Conservation (phyloP, 2,888 invertebrate species). For the Spialia ferax region DNA sequence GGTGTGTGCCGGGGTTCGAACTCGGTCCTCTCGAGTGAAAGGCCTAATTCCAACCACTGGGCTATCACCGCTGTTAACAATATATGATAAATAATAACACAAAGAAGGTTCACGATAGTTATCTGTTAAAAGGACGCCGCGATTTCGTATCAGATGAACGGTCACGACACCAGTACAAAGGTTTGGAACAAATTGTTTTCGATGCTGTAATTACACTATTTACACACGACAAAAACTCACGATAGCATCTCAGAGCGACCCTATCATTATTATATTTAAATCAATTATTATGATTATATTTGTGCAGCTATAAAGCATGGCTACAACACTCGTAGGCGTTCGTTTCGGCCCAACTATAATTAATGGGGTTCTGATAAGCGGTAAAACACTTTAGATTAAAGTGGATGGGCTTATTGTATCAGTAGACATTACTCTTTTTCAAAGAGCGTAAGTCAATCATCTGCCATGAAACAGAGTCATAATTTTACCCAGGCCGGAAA, state of each 20-base stretch:
- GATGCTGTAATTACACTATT: constrained; percentile 62
- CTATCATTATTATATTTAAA: constrained; percentile 80
- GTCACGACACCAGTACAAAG: constrained; percentile 38
- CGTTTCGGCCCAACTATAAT: constrained; percentile 68
- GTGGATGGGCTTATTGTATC: constrained; percentile 68
- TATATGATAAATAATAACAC: constrained; percentile 28
- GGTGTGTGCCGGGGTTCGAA: no score
- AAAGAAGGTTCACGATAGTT: constrained; percentile 40
- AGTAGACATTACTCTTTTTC: constrained; percentile 58
- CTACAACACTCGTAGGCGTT: constrained; percentile 69
- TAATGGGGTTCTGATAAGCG: constrained; percentile 76
- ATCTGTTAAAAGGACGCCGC: constrained; percentile 42
- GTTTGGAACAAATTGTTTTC: constrained; percentile 37
- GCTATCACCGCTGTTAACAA: no score
- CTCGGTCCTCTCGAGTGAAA: no score
- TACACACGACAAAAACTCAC: constrained; percentile 70
- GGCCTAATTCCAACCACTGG: no score
- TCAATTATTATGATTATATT: constrained; percentile 83
- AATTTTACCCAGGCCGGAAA: constrained; percentile 39
- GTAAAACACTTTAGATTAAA: constrained; percentile 81
- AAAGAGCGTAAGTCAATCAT: constrained; percentile 60
- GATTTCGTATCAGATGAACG: constrained; percentile 43
- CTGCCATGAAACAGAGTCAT: constrained; percentile 45
- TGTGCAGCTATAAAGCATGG: constrained; percentile 55
- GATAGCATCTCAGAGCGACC: constrained; percentile 63